phyloP scores from a whole-genome alignment of 2,888 invertebrate species.

The Oxytorus armatus region DNA sequence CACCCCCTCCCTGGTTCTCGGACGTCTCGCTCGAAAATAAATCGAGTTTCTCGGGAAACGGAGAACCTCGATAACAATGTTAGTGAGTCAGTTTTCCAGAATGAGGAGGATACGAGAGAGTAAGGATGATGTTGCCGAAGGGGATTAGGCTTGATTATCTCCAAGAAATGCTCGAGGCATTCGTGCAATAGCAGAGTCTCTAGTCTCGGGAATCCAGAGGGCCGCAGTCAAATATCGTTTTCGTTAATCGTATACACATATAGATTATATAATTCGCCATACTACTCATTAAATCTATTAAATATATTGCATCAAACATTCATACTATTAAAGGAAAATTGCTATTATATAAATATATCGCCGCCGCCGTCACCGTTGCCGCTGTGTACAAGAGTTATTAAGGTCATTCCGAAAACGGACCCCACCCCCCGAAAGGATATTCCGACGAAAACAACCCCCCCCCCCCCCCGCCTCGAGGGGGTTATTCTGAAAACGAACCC shows the following conservation, averaged over 20 bases:
- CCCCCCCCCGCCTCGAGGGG: too few species aligned
- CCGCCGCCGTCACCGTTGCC: too few species aligned
- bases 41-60: constrained; percentile 45
- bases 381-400: too few species aligned
- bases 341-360: too few species aligned
- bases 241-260: background rate
- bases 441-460: too few species aligned
- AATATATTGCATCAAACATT: too few species aligned
- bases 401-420: too few species aligned
- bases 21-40: constrained; percentile 34
- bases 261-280: too few species aligned
- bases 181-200: constrained; percentile 11
- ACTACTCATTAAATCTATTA: too few species aligned
- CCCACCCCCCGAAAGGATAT: too few species aligned
- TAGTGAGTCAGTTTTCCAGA: constrained; percentile 33
- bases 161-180: constrained; percentile 43
- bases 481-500: too few species aligned
- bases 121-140: constrained; percentile 38
- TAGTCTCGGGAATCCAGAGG: background rate
- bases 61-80: constrained; percentile 55
- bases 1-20: background rate
- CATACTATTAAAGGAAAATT: too few species aligned
- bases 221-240: constrained; percentile 26
- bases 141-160: constrained; percentile 51
- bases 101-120: constrained; percentile 23